Evolutionary conservation across 2,113 vertebrate species (phyloP).

Genomic region (Tor tambroides): DNA sequence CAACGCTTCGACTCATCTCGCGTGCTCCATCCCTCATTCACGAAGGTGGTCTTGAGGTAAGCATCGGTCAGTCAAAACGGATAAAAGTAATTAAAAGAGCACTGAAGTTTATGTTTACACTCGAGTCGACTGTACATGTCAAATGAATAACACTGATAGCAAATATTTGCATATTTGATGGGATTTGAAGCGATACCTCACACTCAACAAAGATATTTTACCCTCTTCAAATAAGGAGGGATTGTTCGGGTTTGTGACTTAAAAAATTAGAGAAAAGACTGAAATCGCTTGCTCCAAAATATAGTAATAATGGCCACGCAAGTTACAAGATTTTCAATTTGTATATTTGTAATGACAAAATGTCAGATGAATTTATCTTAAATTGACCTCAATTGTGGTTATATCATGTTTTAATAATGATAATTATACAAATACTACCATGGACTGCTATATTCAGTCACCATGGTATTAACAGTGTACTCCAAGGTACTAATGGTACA

Average conservation of each 20-base stretch:
- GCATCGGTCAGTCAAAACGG: not conserved
- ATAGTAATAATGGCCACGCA: too few relatives aligned
- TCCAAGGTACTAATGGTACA: too few relatives aligned
- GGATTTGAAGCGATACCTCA: not conserved
- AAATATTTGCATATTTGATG: not conserved
- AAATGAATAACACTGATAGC: too few relatives aligned
- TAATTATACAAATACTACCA: too few relatives aligned
- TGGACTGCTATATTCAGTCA: too few relatives aligned
- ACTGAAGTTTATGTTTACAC: not conserved
- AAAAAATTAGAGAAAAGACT: not conserved
- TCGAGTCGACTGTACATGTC: not conserved
- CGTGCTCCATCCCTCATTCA: constrained; percentile 34
- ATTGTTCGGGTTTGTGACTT: not conserved
- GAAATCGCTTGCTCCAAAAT: too few relatives aligned
- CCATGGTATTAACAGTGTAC: too few relatives aligned
- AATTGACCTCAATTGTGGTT: too few relatives aligned
- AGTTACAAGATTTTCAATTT: too few relatives aligned
- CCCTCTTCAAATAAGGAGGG: not conserved
- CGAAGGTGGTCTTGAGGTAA: constrained; percentile 41
- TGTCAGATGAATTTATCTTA: too few relatives aligned
- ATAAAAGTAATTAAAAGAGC: not conserved
- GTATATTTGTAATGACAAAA: too few relatives aligned
- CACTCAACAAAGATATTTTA: not conserved
- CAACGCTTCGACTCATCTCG: not conserved
- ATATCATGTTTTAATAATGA: too few relatives aligned